These are phyloP conservation scores for Chironomus tentans DNA, from an alignment of 2,888 invertebrate genomes.

Conservation along the genomic window DNA sequence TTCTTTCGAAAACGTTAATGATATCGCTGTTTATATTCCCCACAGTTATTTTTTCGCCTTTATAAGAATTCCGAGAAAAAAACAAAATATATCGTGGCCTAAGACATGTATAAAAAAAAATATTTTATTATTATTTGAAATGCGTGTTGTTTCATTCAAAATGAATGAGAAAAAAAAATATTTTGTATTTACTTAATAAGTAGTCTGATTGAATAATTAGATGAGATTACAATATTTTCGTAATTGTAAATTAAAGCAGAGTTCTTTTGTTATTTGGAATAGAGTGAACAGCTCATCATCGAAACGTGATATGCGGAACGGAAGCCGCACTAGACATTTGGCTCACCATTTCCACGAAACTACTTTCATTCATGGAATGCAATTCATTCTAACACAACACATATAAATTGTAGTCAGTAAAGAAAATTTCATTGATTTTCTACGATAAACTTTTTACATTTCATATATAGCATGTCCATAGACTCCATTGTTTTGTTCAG, in stretches of 20 bases:
- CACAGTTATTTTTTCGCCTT: background rate
- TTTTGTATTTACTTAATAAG: background rate
- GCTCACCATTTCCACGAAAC: background rate
- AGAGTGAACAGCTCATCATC: background rate
- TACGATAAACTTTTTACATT: too few species aligned
- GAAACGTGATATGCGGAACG: slow-evolving; percentile 5
- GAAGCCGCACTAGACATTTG: background rate
- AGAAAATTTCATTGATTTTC: background rate
- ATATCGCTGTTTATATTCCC: background rate
- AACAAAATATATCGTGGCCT: background rate
- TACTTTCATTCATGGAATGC: background rate
- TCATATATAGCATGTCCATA: background rate
- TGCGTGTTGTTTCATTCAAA: background rate
- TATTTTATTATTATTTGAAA: background rate
- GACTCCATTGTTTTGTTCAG: background rate
- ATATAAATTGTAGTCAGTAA: background rate
- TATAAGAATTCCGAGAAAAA: background rate
- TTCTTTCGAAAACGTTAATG: background rate
- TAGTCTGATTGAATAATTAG: too few species aligned
- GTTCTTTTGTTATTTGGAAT: background rate
- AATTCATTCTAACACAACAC: background rate
- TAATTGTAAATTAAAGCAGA: background rate
- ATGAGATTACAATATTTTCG: too few species aligned
- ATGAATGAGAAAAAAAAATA: background rate
- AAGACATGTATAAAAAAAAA: background rate